Evolutionary conservation across 2,113 vertebrate genomes (phyloP).

Genomic region (Pleuronectes platessa): DNA sequence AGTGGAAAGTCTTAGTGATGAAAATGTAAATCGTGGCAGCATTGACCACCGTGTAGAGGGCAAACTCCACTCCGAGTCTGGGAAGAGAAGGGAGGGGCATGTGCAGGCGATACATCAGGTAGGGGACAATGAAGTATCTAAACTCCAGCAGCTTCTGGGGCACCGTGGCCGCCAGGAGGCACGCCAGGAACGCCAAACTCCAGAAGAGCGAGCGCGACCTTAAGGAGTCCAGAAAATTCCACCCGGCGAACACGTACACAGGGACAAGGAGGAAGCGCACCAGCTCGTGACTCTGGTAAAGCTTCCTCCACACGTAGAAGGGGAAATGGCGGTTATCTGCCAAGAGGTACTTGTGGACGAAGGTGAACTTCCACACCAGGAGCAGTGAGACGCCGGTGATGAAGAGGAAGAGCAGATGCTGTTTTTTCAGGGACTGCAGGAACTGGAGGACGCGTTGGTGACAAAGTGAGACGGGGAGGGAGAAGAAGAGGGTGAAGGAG

Average conservation of each 20-base stretch:
- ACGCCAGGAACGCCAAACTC: constrained; percentile 87
- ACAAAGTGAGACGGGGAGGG: constrained; percentile 85
- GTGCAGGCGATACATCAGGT: constrained; percentile 93
- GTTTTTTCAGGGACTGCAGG: constrained; percentile 81
- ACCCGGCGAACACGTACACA: constrained; percentile 89
- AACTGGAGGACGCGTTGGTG: constrained; percentile 84
- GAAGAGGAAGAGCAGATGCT: constrained; percentile 81
- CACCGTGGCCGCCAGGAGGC: constrained; percentile 85
- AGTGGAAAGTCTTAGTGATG: constrained; percentile 89
- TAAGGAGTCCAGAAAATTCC: constrained; percentile 90
- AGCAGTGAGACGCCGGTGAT: constrained; percentile 76
- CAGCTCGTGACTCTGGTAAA: constrained; percentile 89
- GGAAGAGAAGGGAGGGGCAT: constrained; percentile 85
- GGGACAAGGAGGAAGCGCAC: constrained; percentile 90
- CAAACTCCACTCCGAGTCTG: constrained; percentile 87
- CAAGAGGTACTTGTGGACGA: constrained; percentile 92
- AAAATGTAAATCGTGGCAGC: constrained; percentile 89
- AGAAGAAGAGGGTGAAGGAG: constrained; percentile 90
- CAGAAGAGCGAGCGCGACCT: constrained; percentile 91
- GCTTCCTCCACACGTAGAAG: constrained; percentile 94
- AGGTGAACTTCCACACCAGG: constrained; percentile 94
- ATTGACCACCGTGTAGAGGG: constrained; percentile 88
- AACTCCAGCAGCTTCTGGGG: constrained; percentile 97
- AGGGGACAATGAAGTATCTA: constrained; percentile 96
- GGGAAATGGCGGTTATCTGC: constrained; percentile 96